These are phyloP conservation scores for Pheosia gnoma DNA, from an alignment of 2,888 invertebrate species.

Conservation along the genomic window DNA sequence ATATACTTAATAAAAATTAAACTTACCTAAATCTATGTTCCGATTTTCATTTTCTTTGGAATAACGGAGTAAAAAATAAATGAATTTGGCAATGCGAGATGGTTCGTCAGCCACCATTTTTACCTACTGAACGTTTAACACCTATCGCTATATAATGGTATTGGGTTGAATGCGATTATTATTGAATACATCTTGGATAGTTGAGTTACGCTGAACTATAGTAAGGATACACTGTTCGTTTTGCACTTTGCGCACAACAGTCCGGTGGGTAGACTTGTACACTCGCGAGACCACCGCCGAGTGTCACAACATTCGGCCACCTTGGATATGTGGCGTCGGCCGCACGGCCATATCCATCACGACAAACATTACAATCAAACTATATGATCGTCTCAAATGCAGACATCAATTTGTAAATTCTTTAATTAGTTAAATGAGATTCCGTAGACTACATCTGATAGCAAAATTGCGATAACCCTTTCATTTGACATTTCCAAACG, in stretches of 20 bases:
- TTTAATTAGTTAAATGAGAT: constrained; percentile 16
- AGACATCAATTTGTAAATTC: background rate
- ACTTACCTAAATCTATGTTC: constrained; percentile 62
- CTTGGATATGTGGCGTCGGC: too few relatives aligned
- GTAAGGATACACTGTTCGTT: constrained; percentile 33
- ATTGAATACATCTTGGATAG: constrained; percentile 57
- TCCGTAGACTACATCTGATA: constrained; percentile 9
- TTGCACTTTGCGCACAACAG: constrained; percentile 36
- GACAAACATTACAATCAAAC: background rate
- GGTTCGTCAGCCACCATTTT: constrained; percentile 59
- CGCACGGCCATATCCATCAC: too few relatives aligned
- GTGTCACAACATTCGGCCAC: too few relatives aligned
- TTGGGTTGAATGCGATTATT: constrained; percentile 41
- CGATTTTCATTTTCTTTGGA: constrained; percentile 76
- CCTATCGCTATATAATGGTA: constrained; percentile 55
- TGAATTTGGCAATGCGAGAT: constrained; percentile 71
- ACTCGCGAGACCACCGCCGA: constrained; percentile 22
- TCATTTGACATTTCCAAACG: constrained; percentile 19
- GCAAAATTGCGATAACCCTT: constrained; percentile 3
- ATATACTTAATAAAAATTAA: constrained; percentile 36
- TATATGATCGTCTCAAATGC: background rate
- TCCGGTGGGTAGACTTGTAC: constrained; percentile 48
- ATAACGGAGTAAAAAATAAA: constrained; percentile 64
- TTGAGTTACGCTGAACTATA: constrained; percentile 48
- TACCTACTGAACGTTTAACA: constrained; percentile 54